Conservation (phyloP, 2,888 invertebrate genomes). For the Leucophora obtusa region DNA sequence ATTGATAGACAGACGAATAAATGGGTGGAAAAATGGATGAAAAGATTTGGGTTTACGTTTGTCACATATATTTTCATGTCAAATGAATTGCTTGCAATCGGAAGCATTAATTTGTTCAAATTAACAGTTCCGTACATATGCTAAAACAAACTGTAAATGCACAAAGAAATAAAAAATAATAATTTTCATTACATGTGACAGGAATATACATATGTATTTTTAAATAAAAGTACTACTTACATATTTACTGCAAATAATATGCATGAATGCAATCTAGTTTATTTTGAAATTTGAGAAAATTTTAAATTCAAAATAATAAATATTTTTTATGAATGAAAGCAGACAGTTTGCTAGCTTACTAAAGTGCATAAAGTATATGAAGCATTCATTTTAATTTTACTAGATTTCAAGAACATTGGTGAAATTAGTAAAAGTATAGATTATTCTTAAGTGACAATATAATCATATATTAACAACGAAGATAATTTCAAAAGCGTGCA, state of each 20-base stretch:
- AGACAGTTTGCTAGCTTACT: not conserved
- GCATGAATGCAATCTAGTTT: conserved; percentile 32
- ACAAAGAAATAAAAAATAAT: conserved; percentile 3
- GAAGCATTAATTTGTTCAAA: conserved; percentile 56
- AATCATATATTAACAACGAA: too few relatives aligned
- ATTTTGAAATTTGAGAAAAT: conserved; percentile 36
- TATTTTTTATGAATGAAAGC: not conserved
- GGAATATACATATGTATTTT: not conserved
- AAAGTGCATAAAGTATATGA: not conserved
- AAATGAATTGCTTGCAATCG: conserved; percentile 37
- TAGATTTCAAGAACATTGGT: too few relatives aligned
- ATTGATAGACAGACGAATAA: not conserved
- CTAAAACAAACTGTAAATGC: conserved; percentile 25
- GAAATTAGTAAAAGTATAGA: too few relatives aligned
- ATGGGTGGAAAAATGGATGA: conserved; percentile 5
- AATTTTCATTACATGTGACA: not conserved
- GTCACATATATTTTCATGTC: conserved; percentile 11
- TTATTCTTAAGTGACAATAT: too few relatives aligned
- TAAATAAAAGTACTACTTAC: not conserved
- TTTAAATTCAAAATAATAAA: conserved; percentile 8
- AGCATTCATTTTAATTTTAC: too few relatives aligned
- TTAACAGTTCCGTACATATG: conserved; percentile 37
- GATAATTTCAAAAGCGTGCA: too few relatives aligned
- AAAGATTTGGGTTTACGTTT: not conserved
- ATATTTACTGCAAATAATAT: conserved; percentile 9